Evolutionary conservation across 2,888 invertebrate species (phyloP).

Genomic region (Dexiosoma caninum): DNA sequence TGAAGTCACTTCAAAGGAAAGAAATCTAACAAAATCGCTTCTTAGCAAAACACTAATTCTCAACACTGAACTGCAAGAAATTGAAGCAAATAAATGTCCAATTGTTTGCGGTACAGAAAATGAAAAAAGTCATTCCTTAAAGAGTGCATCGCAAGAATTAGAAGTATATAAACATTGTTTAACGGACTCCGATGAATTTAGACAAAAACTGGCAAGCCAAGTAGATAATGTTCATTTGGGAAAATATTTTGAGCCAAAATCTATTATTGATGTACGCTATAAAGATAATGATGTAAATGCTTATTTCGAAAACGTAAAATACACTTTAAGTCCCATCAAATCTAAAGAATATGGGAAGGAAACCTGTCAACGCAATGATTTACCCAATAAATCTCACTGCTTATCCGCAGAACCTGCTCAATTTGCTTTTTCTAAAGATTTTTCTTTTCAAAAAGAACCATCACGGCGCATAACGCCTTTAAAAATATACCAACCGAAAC

Average conservation of each 20-base stretch:
- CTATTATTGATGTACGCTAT: neutral
- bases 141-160: neutral
- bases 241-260: neutral
- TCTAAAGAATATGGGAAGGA: neutral
- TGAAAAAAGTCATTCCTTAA: neutral
- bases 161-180: slow-evolving; percentile 36
- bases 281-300: neutral
- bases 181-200: slow-evolving; percentile 23
- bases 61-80: neutral
- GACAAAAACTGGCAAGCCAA: neutral
- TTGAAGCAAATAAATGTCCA: neutral
- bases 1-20: neutral
- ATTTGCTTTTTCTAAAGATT: neutral
- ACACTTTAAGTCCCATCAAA: neutral
- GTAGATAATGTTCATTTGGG: neutral
- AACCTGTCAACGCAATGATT: neutral
- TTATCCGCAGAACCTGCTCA: neutral
- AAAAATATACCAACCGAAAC: slow-evolving; percentile 65
- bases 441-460: slow-evolving; percentile 60
- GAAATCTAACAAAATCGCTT: neutral
- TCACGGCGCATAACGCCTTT: slow-evolving; percentile 64
- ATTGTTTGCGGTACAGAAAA: neutral
- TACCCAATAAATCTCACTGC: neutral
- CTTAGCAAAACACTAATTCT: neutral
- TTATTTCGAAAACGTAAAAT: neutral